Evolutionary conservation across 2,797 vertebrate genomes (phyloP).

Genomic region (Falco novaeseelandiae): DNA sequence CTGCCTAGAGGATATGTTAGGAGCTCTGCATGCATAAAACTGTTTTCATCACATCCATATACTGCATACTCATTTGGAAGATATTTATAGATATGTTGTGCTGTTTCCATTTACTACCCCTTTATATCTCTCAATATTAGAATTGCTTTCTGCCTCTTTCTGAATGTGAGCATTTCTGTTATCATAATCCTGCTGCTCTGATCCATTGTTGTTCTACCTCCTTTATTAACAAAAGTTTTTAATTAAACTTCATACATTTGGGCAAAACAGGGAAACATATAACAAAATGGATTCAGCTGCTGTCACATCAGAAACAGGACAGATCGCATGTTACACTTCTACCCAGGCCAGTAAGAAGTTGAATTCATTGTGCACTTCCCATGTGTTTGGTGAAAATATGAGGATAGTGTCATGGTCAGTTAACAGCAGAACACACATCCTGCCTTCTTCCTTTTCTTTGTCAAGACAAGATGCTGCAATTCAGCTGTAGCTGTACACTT

Average conservation of each 20-base stretch:
- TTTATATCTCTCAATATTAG: neutral
- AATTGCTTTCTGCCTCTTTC: neutral
- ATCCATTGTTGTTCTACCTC: neutral
- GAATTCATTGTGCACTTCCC: neutral
- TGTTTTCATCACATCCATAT: neutral
- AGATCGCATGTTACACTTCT: neutral
- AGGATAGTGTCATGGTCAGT: neutral
- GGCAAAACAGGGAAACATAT: neutral
- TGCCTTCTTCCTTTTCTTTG: neutral
- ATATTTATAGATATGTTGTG: constrained; percentile 31
- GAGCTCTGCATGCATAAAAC: neutral
- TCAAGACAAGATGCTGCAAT: neutral
- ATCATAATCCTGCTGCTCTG: neutral
- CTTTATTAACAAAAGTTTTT: neutral
- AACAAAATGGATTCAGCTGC: neutral
- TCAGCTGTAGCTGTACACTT: neutral
- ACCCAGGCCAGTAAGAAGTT: neutral
- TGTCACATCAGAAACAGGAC: neutral
- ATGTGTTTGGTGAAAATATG: neutral
- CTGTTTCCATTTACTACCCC: neutral
- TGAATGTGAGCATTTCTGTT: neutral
- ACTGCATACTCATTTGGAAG: constrained; percentile 1
- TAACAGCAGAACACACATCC: neutral
- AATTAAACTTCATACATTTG: neutral
- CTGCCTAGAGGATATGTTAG: neutral